These are phyloP conservation scores for Sebastes hopkinsi DNA, from an alignment of 2,797 vertebrate species.

Conservation along the genomic window DNA sequence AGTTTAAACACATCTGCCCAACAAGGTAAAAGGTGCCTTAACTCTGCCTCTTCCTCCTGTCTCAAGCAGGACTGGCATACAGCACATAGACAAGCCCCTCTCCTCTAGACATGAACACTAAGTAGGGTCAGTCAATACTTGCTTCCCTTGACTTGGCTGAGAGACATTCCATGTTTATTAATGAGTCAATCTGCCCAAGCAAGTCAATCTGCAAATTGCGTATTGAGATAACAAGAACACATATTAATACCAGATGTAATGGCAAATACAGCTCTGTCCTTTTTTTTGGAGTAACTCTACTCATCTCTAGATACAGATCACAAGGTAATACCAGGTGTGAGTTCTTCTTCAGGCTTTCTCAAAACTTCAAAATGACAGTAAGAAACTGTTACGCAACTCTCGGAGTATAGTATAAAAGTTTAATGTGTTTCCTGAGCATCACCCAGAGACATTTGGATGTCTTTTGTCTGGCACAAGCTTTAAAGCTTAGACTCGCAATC, in stretches of 20 bases:
- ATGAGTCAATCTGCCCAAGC: neutral
- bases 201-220: neutral
- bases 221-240: neutral
- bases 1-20: neutral
- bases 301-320: neutral
- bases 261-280: neutral
- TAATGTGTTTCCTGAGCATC: neutral
- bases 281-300: neutral
- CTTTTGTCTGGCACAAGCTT: neutral
- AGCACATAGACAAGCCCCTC: neutral
- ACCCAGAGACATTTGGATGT: neutral
- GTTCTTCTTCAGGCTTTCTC: neutral
- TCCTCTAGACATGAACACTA: neutral
- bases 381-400: neutral
- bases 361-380: neutral
- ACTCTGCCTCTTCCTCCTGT: neutral
- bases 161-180: neutral
- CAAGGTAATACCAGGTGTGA: neutral
- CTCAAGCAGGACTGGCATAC: neutral
- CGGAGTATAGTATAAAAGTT: neutral
- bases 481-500: neutral
- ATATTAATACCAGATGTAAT: neutral
- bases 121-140: neutral
- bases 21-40: neutral
- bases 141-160: neutral